Evolutionary conservation across 1,140 invertebrate genomes (phyloP).

Genomic region (Elymnias hypermnestra): DNA sequence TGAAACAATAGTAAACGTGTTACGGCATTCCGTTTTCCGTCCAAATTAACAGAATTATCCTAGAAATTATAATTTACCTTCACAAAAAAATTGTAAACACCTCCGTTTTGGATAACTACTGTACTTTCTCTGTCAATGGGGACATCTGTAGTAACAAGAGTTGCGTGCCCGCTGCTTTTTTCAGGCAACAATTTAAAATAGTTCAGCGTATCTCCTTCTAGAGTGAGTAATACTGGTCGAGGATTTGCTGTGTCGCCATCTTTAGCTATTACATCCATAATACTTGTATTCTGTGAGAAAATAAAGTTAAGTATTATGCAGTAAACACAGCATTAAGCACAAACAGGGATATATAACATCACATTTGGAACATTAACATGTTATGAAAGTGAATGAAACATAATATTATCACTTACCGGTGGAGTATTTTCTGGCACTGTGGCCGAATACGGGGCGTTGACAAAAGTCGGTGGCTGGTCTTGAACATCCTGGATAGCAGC

Average conservation of each 20-base stretch:
- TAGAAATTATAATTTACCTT: conserved; percentile 76
- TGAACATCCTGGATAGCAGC: conserved; percentile 87
- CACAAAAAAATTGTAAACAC: conserved; percentile 85
- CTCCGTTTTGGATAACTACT: conserved; percentile 84
- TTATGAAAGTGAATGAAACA: no score
- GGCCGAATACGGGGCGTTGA: conserved; percentile 87
- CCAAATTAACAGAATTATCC: no score
- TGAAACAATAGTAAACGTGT: no score
- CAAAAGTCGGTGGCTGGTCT: conserved; percentile 87
- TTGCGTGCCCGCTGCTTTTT: conserved; percentile 69
- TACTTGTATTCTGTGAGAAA: conserved; percentile 51
- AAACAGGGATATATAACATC: no score
- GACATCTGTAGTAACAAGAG: conserved; percentile 79
- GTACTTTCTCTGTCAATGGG: conserved; percentile 86
- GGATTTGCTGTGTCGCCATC: conserved; percentile 87
- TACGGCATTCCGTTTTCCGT: no score
- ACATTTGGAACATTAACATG: no score
- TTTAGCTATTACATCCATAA: conserved; percentile 82
- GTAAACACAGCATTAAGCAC: no score
- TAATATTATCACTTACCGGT: conserved; percentile 54
- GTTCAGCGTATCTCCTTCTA: conserved; percentile 81
- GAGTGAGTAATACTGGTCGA: conserved; percentile 78
- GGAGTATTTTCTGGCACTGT: conserved; percentile 84
- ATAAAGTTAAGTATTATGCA: not conserved
- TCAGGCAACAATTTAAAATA: conserved; percentile 81